Evolutionary conservation across 2,113 vertebrate genomes (phyloP).

Genomic region (Oreochromis tanganicae): DNA sequence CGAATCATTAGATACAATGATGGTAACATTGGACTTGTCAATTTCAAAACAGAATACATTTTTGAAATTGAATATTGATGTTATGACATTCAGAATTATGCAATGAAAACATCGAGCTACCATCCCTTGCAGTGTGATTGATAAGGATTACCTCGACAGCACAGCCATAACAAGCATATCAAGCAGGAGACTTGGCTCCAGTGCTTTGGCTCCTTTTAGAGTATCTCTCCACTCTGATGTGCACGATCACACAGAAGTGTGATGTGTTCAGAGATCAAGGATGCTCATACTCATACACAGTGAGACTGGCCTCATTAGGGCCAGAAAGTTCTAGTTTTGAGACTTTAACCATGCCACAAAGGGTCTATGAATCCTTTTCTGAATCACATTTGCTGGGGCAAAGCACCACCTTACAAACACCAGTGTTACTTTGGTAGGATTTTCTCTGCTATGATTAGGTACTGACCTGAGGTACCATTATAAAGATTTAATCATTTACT

Average conservation of each 20-base stretch:
- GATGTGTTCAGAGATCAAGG: slow-evolving; percentile 47
- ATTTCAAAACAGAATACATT: not conserved
- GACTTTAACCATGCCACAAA: slow-evolving; percentile 33
- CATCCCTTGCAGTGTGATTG: not conserved
- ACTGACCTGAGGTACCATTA: not conserved
- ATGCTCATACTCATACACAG: not conserved
- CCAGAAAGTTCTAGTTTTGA: slow-evolving; percentile 35
- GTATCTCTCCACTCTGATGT: slow-evolving; percentile 47
- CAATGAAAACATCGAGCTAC: not conserved
- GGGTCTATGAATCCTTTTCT: not conserved
- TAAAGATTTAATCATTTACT: not conserved
- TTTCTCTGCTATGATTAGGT: not conserved
- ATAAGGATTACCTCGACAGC: slow-evolving; percentile 21
- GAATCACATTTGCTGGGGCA: not conserved
- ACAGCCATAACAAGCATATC: slow-evolving; percentile 32
- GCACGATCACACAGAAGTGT: slow-evolving; percentile 38
- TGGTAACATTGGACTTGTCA: not conserved
- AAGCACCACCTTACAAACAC: not conserved
- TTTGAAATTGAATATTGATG: slow-evolving; percentile 10
- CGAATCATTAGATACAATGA: not conserved
- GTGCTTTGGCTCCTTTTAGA: slow-evolving; percentile 25
- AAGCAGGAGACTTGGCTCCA: slow-evolving; percentile 25
- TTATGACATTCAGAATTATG: slow-evolving; percentile 18
- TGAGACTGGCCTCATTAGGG: slow-evolving; percentile 48
- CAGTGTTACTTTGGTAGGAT: not conserved